Evolutionary conservation across 2,888 invertebrate species (phyloP), one percentile per base, ranked within the genome.

Genomic region (Ceriagrion tenellum): DNA sequence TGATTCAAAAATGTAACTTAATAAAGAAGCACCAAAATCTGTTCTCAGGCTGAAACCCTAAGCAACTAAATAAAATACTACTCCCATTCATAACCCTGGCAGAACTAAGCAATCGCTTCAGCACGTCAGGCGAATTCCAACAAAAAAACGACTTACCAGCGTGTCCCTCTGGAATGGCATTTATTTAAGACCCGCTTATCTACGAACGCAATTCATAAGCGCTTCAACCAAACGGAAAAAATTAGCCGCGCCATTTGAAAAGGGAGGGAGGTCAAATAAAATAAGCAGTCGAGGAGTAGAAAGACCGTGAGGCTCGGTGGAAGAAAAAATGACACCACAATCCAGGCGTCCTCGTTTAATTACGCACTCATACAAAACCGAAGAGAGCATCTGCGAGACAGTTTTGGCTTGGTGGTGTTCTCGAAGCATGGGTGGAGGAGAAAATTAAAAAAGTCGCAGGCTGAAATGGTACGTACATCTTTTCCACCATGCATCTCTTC

Each of bases 311-410:
- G 74, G 47, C 4, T 55, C n/a, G 13, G 69, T 12, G 35, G 91
- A 23, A n/a, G 26, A 69, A 59, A 74, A 93, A 93, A 91, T 10
- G 4, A 59, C 59, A 23, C 81, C 35, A 35, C 30, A 18, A 93
- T 63, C 26, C 69, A 55, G 89, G 4, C 35, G 30, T 55, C 47
- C 47, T 59, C 69, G 69, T 93, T 74, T 93, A 93, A 93, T 74
- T 93, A 74, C 93, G 26, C 40, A 26, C 30, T 13, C 81, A 35
- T n/a, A 55, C 74, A 69, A 40, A 69, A 93, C 63, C 74, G 26
- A 26, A 6, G 63, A 23, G 69, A 63, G 69, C 93, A 93, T 74
- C 69, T 93, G 93, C 93, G 74, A 74, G 93, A 55, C 93, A 93
- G 69, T 74, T 63, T 4, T 63, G 59, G 30, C 63, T 40, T 88